These are phyloP conservation scores for Gila robusta DNA, from an alignment of 2,797 vertebrate species.

Conservation along the genomic window DNA sequence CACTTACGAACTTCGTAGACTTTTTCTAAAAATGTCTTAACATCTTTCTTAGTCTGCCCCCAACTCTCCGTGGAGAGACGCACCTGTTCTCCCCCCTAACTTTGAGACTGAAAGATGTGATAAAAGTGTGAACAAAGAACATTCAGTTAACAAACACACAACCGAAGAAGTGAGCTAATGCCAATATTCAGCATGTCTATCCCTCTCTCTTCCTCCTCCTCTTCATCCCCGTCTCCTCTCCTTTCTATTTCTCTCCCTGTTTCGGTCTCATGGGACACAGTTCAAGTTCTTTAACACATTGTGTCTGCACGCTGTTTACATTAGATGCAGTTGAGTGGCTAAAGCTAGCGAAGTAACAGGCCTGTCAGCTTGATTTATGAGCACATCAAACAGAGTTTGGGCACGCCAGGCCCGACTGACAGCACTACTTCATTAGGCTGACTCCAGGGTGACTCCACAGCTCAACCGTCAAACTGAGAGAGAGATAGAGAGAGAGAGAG, in stretches of 20 bases:
- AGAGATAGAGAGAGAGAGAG: constrained; percentile 33
- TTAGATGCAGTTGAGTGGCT: constrained; percentile 90
- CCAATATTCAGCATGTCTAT: constrained; percentile 46
- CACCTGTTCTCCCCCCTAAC: not conserved
- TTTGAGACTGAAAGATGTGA: constrained; percentile 15
- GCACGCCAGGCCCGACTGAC: constrained; percentile 88
- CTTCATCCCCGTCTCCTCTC: constrained; percentile 54
- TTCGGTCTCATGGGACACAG: constrained; percentile 78
- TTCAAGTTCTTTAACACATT: constrained; percentile 83
- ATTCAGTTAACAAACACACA: constrained; percentile 1
- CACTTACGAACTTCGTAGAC: not conserved
- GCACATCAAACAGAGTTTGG: constrained; percentile 94
- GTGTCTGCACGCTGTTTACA: constrained; percentile 84
- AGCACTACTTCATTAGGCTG: constrained; percentile 93
- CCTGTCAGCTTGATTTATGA: constrained; percentile 97
- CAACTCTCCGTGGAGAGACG: not conserved
- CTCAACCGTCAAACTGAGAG: constrained; percentile 72
- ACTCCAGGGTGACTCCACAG: constrained; percentile 83
- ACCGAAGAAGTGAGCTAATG: not conserved
- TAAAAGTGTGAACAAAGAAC: constrained; percentile 1
- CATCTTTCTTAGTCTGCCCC: not conserved
- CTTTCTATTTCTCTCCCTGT: constrained; percentile 56
- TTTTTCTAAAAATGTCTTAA: not conserved
- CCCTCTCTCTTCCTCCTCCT: constrained; percentile 43
- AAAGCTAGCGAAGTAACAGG: constrained; percentile 90